Conservation (phyloP, 2,888 invertebrate genomes). For the Synanthedon vespiformis region DNA sequence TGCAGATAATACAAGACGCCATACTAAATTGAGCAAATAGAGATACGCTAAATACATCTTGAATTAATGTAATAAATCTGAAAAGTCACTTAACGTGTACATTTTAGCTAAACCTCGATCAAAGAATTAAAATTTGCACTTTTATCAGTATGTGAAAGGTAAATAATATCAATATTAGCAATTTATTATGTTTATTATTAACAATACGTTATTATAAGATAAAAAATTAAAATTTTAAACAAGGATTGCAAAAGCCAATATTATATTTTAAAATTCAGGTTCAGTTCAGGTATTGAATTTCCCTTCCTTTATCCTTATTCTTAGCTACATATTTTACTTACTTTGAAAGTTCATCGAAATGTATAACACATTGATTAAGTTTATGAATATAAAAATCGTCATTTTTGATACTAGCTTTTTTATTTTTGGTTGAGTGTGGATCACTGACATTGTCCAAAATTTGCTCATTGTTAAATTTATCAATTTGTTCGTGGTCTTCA, state of each 20-base stretch:
- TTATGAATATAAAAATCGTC: background rate
- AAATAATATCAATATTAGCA: background rate
- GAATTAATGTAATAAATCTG: background rate
- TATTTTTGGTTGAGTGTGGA: background rate
- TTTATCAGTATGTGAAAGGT: no score
- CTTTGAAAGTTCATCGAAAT: background rate
- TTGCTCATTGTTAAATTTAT: background rate
- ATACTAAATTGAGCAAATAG: slow-evolving; percentile 39
- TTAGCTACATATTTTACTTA: background rate
- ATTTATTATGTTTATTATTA: background rate
- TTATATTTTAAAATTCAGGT: no score
- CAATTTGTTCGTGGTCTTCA: background rate
- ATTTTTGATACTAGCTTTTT: background rate
- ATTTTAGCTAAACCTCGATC: no score
- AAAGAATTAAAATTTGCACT: no score
- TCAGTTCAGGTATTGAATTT: no score
- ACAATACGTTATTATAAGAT: background rate
- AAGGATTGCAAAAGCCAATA: no score
- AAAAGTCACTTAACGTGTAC: background rate
- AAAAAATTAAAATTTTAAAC: background rate
- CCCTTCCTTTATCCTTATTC: background rate
- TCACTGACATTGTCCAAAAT: background rate
- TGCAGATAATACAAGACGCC: slow-evolving; percentile 41
- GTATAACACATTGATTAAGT: background rate
- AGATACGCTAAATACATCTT: background rate